Conservation (phyloP, 1,140 invertebrate genomes). For the Cydia strobilella region DNA sequence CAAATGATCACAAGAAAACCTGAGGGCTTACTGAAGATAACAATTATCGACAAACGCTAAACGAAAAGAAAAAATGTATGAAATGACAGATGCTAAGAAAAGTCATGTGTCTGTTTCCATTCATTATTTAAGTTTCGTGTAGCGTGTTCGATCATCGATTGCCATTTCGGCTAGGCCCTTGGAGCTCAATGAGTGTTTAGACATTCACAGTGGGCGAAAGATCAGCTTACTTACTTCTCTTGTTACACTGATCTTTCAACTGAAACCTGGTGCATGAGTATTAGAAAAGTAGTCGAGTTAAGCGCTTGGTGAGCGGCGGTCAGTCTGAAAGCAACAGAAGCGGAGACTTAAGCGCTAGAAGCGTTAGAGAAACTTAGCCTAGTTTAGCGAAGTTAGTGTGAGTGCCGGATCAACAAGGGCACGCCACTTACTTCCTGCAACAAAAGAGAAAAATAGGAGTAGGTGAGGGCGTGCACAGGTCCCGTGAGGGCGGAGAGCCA, state of each 20-base stretch:
- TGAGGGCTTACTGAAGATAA: background rate
- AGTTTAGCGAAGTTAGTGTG: slow-evolving; percentile 66
- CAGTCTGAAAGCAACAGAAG: slow-evolving; percentile 68
- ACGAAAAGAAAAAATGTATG: too few relatives aligned
- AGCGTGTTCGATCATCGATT: too few relatives aligned
- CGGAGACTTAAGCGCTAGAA: slow-evolving; percentile 63
- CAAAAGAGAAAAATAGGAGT: slow-evolving; percentile 77
- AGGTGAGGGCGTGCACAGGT: slow-evolving; percentile 72
- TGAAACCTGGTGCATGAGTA: slow-evolving; percentile 34
- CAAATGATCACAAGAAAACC: slow-evolving; percentile 42
- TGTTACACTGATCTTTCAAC: slow-evolving; percentile 38
- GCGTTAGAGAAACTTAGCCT: slow-evolving; percentile 72
- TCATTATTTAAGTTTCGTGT: too few relatives aligned
- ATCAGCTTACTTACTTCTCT: slow-evolving; percentile 36
- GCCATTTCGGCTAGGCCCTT: too few relatives aligned
- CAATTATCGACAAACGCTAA: too few relatives aligned
- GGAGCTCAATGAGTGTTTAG: slow-evolving; percentile 35
- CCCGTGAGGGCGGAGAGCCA: slow-evolving; percentile 48
- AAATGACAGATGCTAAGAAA: too few relatives aligned
- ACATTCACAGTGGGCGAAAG: slow-evolving; percentile 34
- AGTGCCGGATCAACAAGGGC: slow-evolving; percentile 75
- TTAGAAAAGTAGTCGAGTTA: slow-evolving; percentile 46
- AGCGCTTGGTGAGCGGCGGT: slow-evolving; percentile 50
- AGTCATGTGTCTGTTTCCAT: too few relatives aligned
- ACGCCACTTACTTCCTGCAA: slow-evolving; percentile 83